Evolutionary conservation across 2,797 vertebrate genomes (phyloP), one percentile per base, ranked within the genome.

Genomic region (Vespertilio murinus): DNA sequence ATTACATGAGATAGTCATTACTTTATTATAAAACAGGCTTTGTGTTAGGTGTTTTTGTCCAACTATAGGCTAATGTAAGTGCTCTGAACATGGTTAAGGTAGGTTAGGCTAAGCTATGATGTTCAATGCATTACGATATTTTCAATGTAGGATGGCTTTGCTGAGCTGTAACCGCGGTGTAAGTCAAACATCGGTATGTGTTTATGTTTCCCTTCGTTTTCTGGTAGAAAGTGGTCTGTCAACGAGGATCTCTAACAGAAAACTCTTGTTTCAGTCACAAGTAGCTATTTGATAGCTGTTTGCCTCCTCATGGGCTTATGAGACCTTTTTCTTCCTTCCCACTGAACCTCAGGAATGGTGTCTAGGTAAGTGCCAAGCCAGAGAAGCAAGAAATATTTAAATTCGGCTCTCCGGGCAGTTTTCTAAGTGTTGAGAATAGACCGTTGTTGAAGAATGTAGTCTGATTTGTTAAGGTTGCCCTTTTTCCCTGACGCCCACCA

Each of bases 311-410:
- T 71, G 73, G 65, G 22, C 20, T 80, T 25, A 42, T 20, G 71
- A 82, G 59, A 13, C 84, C 71, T 77, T 92, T 93, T 93, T 65
- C 75, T 94, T 93, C 59, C 93, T 91, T 93, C 35, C 91, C 82
- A 59, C 42, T 90, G 64, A 83, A 30, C 82, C 70, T 96, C 93
- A 94, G 92, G 93, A 95, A 97, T 86, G 94, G 59, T 70, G 80
- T 95, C 64, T 40, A 93, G 94, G 92, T 81, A 89, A 75, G 59
- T 92, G 94, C 86, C 94, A 88, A 94, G 40, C 25, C 86, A 90
- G 80, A 84, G 73, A 94, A 94, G 79, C 56, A 92, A 89, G 90
- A 94, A 90, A 80, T 71, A 82, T 45, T 94, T 71, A 82, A 91
- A 92, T 70, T 89, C 30, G 5, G 4, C 33, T 40, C 92, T 93